Conservation (phyloP, 1,140 invertebrate genomes). For the Nylanderia fulva region DNA sequence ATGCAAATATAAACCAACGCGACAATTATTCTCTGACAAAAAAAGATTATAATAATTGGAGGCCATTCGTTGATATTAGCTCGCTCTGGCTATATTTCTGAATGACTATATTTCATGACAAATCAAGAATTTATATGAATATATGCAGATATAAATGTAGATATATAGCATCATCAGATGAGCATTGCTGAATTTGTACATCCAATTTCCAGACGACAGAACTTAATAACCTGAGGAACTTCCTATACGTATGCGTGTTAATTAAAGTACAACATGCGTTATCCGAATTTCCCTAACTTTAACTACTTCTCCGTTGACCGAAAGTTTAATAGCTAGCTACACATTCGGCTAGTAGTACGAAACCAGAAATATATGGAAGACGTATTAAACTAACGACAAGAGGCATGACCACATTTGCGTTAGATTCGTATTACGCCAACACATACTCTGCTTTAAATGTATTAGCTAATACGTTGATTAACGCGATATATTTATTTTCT, state of each 20-base stretch:
- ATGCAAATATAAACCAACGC: constrained; percentile 16
- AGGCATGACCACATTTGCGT: constrained; percentile 36
- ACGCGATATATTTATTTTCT: constrained; percentile 2
- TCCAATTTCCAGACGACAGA: constrained; percentile 56
- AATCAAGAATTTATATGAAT: constrained; percentile 45
- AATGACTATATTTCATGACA: constrained; percentile 31
- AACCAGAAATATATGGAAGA: constrained; percentile 10
- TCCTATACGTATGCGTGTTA: constrained; percentile 58
- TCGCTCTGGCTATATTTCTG: not conserved
- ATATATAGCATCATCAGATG: not conserved
- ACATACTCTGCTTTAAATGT: not conserved
- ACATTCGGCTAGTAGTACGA: constrained; percentile 43
- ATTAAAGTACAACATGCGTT: constrained; percentile 59
- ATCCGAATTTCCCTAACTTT: constrained; percentile 56
- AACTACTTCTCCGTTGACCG: constrained; percentile 59
- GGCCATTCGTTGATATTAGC: constrained; percentile 23
- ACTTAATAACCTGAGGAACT: constrained; percentile 57
- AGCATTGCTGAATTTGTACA: constrained; percentile 51
- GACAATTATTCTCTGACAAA: not conserved
- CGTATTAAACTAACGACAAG: constrained; percentile 26
- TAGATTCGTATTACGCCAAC: constrained; percentile 37
- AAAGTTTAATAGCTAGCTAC: constrained; percentile 58
- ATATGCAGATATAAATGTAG: not conserved
- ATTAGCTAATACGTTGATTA: constrained; percentile 26
- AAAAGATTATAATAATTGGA: constrained; percentile 12